Evolutionary conservation across 2,888 invertebrate species (phyloP), one percentile per base, ranked within the genome.

Genomic region (Himalopsyche anomala): DNA sequence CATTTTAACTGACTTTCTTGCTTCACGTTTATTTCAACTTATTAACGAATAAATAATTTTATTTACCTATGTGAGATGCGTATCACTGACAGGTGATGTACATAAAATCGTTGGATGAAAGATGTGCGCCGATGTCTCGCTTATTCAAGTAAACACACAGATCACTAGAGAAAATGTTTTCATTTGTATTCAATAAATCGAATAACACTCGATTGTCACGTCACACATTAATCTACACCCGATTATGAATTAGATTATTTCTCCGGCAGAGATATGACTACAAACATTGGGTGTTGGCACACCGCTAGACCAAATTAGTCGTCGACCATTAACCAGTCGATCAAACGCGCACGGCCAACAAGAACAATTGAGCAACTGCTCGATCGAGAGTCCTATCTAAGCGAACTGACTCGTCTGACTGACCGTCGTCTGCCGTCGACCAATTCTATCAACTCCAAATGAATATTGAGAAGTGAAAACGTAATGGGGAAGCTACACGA

Each of bases 271-370:
- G 28, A 62, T 62, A 62, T 28, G 9, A 62, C 9, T 62, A 28
- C n/a, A 19, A 19, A 19, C 28, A 28, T 62, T 62, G 62, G 62
- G 62, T 62, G 62, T 62, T 62, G 62, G 62, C 62, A 62, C 62
- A 62, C 62, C n/a, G 62, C 19, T 62, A 62, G 62, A 62, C 19
- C 19, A 28, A 62, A 62, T 62, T 62, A 62, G 62, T 62, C 62
- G 62, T 62, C 62, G 19, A 62, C 62, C 62, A 62, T 62, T 62
- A 19, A 28, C 62, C 9, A 19, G 62, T 62, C 62, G 9, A 28
- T 19, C 62, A 19, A 62, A 62, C 19, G 62, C 62, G 28, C 62
- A 62, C 19, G 28, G 19, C 62, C 62, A 11, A 19, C 28, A 28
- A 8, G 28, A 62, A 19, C 19, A 19, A 62, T 5, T 9, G 28